Evolutionary conservation across 2,888 invertebrate species (phyloP).

Genomic region (Molorchus minor): DNA sequence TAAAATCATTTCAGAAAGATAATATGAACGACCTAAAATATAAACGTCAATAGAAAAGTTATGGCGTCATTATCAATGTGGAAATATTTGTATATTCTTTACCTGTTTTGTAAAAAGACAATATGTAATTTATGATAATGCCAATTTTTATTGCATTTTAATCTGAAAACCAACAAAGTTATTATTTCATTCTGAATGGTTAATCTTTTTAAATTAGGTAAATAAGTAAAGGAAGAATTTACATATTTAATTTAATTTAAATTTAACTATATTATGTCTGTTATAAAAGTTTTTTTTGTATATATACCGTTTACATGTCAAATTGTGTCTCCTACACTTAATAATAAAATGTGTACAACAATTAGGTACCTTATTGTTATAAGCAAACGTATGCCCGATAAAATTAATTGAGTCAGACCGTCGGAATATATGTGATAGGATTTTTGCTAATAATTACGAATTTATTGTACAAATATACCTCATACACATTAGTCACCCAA

Average conservation of each 20-base stretch:
- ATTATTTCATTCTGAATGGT: constrained; percentile 11
- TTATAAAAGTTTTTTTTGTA: not conserved
- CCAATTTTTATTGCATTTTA: constrained; percentile 28
- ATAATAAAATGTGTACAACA: too few species aligned
- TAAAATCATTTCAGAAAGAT: too few species aligned
- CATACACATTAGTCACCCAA: too few species aligned
- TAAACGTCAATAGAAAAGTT: constrained; percentile 20
- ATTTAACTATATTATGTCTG: too few species aligned
- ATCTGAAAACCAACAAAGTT: constrained; percentile 10
- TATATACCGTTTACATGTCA: not conserved
- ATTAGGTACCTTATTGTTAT: too few species aligned
- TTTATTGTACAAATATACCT: too few species aligned
- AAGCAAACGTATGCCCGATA: too few species aligned
- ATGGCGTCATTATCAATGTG: constrained; percentile 24
- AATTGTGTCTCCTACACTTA: too few species aligned
- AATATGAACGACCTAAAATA: constrained; percentile 13
- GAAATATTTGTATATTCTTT: constrained; percentile 28
- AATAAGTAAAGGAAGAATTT: not conserved
- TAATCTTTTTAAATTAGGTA: not conserved
- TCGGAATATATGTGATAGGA: too few species aligned
- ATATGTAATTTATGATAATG: constrained; percentile 43
- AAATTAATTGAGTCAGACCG: too few species aligned
- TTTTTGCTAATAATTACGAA: too few species aligned
- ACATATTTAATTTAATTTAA: not conserved
- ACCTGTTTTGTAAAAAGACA: constrained; percentile 37